Evolutionary conservation across 2,888 invertebrate genomes (phyloP).

Genomic region (Drosophila austrosaltans): DNA sequence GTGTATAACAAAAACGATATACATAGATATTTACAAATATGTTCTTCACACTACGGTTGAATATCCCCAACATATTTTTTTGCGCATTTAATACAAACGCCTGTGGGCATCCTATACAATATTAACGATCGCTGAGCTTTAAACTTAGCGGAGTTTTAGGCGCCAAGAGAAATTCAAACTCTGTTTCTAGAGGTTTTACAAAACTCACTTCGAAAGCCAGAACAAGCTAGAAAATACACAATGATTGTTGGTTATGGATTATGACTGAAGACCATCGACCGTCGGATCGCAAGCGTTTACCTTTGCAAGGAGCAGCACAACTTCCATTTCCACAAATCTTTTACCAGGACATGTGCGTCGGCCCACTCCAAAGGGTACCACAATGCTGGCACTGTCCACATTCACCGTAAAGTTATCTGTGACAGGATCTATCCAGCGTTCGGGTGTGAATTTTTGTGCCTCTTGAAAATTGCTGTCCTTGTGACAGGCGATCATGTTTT

Average conservation of each 20-base stretch:
- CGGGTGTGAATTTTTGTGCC: slow-evolving; percentile 89
- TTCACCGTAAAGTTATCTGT: slow-evolving; percentile 82
- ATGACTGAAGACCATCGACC: background rate
- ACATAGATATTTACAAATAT: slow-evolving; percentile 27
- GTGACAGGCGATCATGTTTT: slow-evolving; percentile 92
- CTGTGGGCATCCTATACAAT: slow-evolving; percentile 41
- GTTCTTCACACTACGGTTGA: background rate
- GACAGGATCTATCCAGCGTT: slow-evolving; percentile 88
- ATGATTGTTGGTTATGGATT: background rate
- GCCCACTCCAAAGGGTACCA: slow-evolving; percentile 92
- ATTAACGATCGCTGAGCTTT: slow-evolving; percentile 86
- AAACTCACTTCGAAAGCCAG: slow-evolving; percentile 89
- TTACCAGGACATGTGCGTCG: slow-evolving; percentile 93
- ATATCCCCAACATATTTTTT: slow-evolving; percentile 13
- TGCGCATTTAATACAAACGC: slow-evolving; percentile 35
- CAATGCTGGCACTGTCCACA: slow-evolving; percentile 85
- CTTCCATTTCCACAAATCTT: slow-evolving; percentile 91
- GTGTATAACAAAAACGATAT: slow-evolving; percentile 28
- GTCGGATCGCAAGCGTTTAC: slow-evolving; percentile 82
- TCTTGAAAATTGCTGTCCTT: slow-evolving; percentile 90
- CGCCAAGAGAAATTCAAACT: slow-evolving; percentile 92
- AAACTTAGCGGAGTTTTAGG: slow-evolving; percentile 90
- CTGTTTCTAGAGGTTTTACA: slow-evolving; percentile 88
- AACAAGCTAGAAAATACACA: slow-evolving; percentile 85
- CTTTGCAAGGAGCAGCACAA: slow-evolving; percentile 90